phyloP scores from a whole-genome alignment of 37 sponge, comb jelly and placozoan species.

The Cladorhizidae sp. region DNA sequence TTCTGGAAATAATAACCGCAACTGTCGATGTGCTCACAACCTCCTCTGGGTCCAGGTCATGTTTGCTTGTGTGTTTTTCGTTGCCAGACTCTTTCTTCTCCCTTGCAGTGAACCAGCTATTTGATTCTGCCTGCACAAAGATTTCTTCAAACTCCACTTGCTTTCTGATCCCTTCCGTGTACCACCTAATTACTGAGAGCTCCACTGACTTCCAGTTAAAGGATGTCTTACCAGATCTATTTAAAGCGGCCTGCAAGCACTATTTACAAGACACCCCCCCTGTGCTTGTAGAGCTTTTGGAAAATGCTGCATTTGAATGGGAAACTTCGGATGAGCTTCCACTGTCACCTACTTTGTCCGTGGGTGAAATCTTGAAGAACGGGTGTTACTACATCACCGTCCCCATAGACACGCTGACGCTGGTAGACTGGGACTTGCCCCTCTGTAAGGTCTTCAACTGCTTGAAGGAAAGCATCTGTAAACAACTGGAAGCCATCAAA shows the following conservation, averaged over 20 bases:
- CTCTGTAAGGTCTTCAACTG: background rate
- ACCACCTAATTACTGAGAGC: background rate
- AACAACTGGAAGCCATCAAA: slow-evolving; percentile 17
- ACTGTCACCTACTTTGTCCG: slow-evolving; percentile 4
- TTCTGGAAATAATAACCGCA: too few species aligned
- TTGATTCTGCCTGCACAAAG: too few species aligned
- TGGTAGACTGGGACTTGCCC: background rate
- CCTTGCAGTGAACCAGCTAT: background rate
- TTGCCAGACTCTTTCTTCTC: background rate
- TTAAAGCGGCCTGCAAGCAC: background rate
- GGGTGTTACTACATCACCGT: background rate
- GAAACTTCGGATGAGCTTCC: background rate
- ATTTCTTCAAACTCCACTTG: slow-evolving; percentile 9
- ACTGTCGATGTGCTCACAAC: background rate
- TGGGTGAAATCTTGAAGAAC: slow-evolving; percentile 1
- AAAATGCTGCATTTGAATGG: background rate
- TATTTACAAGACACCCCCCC: background rate
- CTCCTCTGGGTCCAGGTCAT: background rate
- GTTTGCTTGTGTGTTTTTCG: background rate
- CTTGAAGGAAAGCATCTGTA: slow-evolving; percentile 18
- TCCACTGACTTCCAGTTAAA: background rate
- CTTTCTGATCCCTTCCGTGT: slow-evolving; percentile 7
- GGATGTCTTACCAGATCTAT: background rate
- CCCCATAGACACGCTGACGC: slow-evolving; percentile 24
- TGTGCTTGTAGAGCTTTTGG: slow-evolving; percentile 18